Percentiles rank a stretch among this genome's conserved stretches.
phyloP scores from a whole-genome alignment of 2,888 invertebrate species.

The Drosophila pseudotalamancana region DNA sequence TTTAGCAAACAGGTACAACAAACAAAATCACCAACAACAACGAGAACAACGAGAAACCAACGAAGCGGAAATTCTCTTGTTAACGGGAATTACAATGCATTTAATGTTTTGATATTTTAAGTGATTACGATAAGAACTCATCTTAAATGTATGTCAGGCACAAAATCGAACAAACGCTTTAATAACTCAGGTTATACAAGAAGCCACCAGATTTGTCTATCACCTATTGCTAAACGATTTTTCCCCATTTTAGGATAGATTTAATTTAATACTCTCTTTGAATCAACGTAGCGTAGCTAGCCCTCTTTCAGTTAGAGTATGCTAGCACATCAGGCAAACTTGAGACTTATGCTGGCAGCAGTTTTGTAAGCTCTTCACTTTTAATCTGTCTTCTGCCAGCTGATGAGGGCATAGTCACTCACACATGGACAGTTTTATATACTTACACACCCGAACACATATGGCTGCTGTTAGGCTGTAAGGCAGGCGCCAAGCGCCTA shows the following conservation, averaged over 20 bases:
- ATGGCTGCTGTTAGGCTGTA: constrained; percentile 56
- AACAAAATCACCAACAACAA: constrained; percentile 27
- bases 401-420: constrained; percentile 48
- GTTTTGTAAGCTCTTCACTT: constrained; percentile 67
- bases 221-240: too few species aligned
- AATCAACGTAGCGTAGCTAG: neutral
- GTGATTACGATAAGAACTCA: constrained; percentile 11
- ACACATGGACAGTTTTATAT: constrained; percentile 11
- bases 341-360: constrained; percentile 35
- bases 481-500: constrained; percentile 53
- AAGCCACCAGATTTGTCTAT: neutral
- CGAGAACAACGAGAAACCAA: constrained; percentile 17
- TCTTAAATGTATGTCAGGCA: neutral
- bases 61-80: constrained; percentile 56
- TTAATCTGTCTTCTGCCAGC: constrained; percentile 69
- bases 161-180: neutral
- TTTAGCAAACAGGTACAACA: constrained; percentile 62
- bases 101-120: constrained; percentile 44
- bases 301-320: constrained; percentile 12
- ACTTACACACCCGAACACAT: constrained; percentile 34
- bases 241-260: neutral
- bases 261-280: neutral
- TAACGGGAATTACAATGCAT: constrained; percentile 50
- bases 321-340: constrained; percentile 22
- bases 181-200: neutral